Evolutionary conservation across 2,797 vertebrate genomes (phyloP), one percentile per base, ranked within the genome.

Genomic region (Morelia viridis): DNA sequence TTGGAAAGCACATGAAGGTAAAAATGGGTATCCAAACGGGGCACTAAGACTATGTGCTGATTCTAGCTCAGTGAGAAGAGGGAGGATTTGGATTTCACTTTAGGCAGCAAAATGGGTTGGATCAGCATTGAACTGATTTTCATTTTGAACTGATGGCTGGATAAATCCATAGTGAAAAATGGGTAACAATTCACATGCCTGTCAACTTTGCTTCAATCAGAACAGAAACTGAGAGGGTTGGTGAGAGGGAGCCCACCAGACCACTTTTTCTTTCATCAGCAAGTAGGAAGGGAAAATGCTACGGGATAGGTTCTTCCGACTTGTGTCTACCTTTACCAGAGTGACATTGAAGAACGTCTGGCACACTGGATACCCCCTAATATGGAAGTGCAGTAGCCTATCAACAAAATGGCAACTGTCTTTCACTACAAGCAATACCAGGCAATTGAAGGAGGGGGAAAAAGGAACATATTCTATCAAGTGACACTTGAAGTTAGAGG

Each of bases 71-170:
- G 85, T 35, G 57, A 17, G 15, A 56, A 17, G 53, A 35, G 10
- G 10, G 31, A 35, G 84, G 13, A 8, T 35, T 60, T 60, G 17
- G n/a, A 35, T 61, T 88, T 22, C n/a, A 87, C 57, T 87, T 35
- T 57, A 24, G 31, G 9, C 3, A 61, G 57, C 4, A 53, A 88
- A 50, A 65, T 88, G 57, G 31, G n/a, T 90, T 94, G 91, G 84
- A 35, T 80, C 31, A n/a, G 62, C 7, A 85, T 83, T 89, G 92
- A 83, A 85, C 71, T 68, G 88, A 87, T 60, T 41, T 87, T 91
- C 9, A 91, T 31, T 76, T 87, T 86, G 87, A 65, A 92, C 10
- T 61, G 41, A 60, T 19, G 76, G 24, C 6, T 83, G 26, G 57
- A 19, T 35, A 80, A 83, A 46, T 68, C 65, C 6, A n/a, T 60